Base-by-base conservation (phyloP, 2,113 vertebrate species). In the Anhinga anhinga region DNA sequence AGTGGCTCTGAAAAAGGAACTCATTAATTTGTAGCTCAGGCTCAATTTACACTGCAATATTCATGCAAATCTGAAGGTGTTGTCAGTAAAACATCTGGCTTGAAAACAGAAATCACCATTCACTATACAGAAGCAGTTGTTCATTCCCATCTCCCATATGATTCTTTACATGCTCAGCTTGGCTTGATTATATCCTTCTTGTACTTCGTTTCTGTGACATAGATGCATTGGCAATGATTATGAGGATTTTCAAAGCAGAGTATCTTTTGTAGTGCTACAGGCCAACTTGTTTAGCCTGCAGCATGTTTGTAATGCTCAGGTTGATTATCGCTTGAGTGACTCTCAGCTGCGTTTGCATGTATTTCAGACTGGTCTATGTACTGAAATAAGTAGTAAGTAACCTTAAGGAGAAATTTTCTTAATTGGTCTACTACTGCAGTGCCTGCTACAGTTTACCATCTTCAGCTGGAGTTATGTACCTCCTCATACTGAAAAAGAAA, bases 271-370 rank as follows among this genome's bases (percentile, higher is more conserved):
- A 94, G 29, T 79, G 86, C 83, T 70, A 42, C 6, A 88, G 96
- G 86, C 83, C 88, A 88, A 63, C 88, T 95, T 97, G 93, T 96
- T 96, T 94, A 94, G 94, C 96, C 95, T 92, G 86, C 74, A 93
- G 92, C 88, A 44, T 38, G 20, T 93, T 94, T 94, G 74, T 61
- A 94, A 70, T 61, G 72, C 71, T 95, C 83, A 88, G 90, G 88
- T 69, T 96, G 95, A 94, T 95, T 86, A 91, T 85, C 2, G 23
- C 69, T 95, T 91, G 79, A 32, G 76, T 71, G 94, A 61, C 79
- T 91, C 80, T 85, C 69, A 50, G 52, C 15, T 82, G 26, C 26
- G 76, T 97, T 94, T 94, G 53, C 89, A 88, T 90, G 13, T 73
- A 86, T 88, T 92, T 90, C 88, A 98, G 84, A 81, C 23, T 76